Evolutionary conservation across 2,797 vertebrate genomes (phyloP), one percentile per base, ranked within the genome.

Genomic region (Pteropus rufus): DNA sequence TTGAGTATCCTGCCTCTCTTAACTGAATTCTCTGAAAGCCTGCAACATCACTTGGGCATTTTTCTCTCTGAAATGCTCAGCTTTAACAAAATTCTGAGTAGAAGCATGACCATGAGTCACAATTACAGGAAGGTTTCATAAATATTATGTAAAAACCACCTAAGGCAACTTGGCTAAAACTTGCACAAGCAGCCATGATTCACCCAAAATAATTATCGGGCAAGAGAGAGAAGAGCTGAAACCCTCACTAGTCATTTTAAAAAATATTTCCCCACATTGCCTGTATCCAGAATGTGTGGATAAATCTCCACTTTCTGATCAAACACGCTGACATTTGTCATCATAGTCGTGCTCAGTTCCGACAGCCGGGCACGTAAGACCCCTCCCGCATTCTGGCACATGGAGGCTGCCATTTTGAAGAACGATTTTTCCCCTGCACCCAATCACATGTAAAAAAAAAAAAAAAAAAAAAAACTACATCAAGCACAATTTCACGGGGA

Each of bases 101-200:
- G 73, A 93, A 93, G 85, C 52, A 83, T 85, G 93, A 94, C 89
- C 67, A 73, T 96, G 97, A 98, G 93, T 97, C 97, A 98, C 89
- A 44, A 65, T 95, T 95, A 95, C 94, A 95, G 95, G 95, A 97
- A 97, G 88, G 64, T 77, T 95, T 93, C 41, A 84, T 89, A 94
- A 93, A 94, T 93, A 73, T 91, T 96, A 97, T 95, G 36, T 95
- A 92, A 92, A 96, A 95, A 95, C 73, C 56, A 81, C 93, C 90
- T 54, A 54, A 36, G 60, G 79, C 65, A 75, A 67, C 73, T 67
- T n/a, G 36, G 70, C 82, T 54, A 69, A 79, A 95, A 84, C 52
- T 92, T 72, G 39, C 0, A 0, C 65, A 62, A 84, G 24, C 6
- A 2, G 46, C 5, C 58, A 9, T 96, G 95, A 97, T 36, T 97